A percentile compares a stretch with the other conserved stretches of the same genome.
Conservation (phyloP, 35 echinoderm and acorn worm species). For the Chiridota heheva region DNA sequence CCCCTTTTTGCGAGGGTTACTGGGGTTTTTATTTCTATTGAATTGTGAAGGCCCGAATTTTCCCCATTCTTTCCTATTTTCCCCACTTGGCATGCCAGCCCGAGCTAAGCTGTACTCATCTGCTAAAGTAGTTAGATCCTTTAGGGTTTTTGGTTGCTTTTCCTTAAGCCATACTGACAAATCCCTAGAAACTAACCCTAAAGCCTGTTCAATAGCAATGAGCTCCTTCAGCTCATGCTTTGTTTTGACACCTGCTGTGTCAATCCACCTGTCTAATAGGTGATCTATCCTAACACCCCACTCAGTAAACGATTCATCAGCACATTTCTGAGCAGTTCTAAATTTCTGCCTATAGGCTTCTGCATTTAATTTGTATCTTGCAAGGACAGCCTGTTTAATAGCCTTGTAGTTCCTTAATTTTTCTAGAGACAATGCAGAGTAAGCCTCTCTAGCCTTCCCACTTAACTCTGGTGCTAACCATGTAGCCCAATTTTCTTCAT, state of each 20-base stretch:
- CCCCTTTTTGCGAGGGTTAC: too few species aligned
- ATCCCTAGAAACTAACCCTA: background rate
- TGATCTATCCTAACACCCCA: slow-evolving; percentile 7
- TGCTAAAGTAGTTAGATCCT: background rate
- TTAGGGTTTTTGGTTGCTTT: slow-evolving; percentile 24
- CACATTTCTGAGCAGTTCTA: too few species aligned
- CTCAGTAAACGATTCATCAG: too few species aligned
- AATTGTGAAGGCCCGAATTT: too few species aligned
- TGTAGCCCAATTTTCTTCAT: background rate
- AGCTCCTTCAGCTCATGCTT: background rate
- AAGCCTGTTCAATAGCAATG: slow-evolving; percentile 13
- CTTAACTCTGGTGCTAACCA: slow-evolving; percentile 1
- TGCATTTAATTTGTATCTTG: too few species aligned
- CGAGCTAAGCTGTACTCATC: slow-evolving; percentile 6
- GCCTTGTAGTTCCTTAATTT: background rate
- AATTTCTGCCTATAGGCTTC: too few species aligned
- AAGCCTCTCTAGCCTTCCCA: slow-evolving; percentile 9
- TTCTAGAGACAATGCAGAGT: background rate
- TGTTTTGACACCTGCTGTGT: background rate
- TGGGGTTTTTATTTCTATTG: too few species aligned
- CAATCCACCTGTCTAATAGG: slow-evolving; percentile 6
- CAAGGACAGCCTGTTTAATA: background rate
- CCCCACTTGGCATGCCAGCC: too few species aligned
- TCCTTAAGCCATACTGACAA: background rate
- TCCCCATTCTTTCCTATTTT: too few species aligned